Percentiles rank a stretch among this genome's conserved stretches.
Conservation (phyloP, 2,113 vertebrate genomes). For the Lagopus muta region DNA sequence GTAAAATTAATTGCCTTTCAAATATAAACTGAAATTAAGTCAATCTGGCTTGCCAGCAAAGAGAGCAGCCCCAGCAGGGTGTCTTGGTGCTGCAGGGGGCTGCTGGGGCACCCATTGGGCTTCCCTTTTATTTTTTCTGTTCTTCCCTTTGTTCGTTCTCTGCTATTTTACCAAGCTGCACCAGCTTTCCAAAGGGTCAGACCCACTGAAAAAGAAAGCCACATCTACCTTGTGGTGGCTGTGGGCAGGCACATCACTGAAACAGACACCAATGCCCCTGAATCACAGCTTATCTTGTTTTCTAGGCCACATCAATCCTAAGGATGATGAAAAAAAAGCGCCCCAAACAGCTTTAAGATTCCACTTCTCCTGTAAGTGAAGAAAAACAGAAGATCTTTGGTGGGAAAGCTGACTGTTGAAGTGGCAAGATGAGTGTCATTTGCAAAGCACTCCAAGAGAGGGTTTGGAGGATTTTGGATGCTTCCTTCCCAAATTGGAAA, state of each 20-base stretch:
- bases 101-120: background rate
- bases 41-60: background rate
- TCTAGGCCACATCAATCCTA: background rate
- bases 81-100: background rate
- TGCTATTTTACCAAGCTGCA: background rate
- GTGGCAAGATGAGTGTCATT: background rate
- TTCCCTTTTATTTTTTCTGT: background rate
- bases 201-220: background rate
- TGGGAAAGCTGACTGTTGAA: background rate
- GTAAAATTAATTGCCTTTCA: background rate
- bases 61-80: background rate
- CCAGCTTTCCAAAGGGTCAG: background rate
- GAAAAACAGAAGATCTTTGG: background rate
- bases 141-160: background rate
- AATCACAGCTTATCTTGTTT: background rate
- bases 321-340: background rate
- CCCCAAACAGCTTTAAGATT: background rate
- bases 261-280: background rate
- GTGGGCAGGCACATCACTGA: background rate
- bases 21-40: background rate
- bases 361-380: background rate
- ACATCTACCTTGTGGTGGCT: background rate
- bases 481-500: conserved; percentile 26
- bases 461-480: conserved; percentile 15
- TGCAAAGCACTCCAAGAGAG: background rate